These are phyloP conservation scores for Limnephilus lunatus DNA, from an alignment of 2,888 invertebrate species.

Conservation along the genomic window DNA sequence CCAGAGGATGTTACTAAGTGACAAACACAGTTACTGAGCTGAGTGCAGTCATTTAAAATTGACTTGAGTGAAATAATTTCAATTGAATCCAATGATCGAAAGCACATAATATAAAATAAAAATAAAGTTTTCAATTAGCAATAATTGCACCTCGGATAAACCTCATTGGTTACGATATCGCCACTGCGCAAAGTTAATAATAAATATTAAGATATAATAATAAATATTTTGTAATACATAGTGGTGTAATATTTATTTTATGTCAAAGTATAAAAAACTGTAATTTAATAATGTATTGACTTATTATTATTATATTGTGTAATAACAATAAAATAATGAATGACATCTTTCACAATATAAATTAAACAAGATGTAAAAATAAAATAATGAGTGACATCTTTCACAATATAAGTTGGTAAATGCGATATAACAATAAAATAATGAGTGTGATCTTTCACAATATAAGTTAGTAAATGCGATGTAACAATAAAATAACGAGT, in stretches of 20 bases:
- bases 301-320: not conserved
- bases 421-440: too few species aligned
- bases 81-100: not conserved
- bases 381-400: too few species aligned
- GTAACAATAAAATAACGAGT: not conserved
- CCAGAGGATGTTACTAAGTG: too few species aligned
- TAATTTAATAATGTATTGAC: not conserved
- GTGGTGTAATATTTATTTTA: not conserved
- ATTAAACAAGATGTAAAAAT: too few species aligned
- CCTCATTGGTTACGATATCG: constrained; percentile 96
- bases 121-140: constrained; percentile 96
- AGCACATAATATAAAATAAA: not conserved
- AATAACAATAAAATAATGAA: not conserved
- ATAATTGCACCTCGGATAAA: constrained; percentile 92
- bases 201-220: not conserved
- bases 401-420: too few species aligned
- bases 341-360: too few species aligned
- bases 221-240: too few species aligned
- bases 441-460: not conserved
- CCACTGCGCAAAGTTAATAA: constrained; percentile 92
- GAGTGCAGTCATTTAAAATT: not conserved
- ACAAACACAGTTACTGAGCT: not conserved
- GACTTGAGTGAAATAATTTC: not conserved
- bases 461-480: not conserved
- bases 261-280: not conserved